Base-by-base conservation (phyloP, 2,113 vertebrate genomes). In the Sterna hirundo region DNA sequence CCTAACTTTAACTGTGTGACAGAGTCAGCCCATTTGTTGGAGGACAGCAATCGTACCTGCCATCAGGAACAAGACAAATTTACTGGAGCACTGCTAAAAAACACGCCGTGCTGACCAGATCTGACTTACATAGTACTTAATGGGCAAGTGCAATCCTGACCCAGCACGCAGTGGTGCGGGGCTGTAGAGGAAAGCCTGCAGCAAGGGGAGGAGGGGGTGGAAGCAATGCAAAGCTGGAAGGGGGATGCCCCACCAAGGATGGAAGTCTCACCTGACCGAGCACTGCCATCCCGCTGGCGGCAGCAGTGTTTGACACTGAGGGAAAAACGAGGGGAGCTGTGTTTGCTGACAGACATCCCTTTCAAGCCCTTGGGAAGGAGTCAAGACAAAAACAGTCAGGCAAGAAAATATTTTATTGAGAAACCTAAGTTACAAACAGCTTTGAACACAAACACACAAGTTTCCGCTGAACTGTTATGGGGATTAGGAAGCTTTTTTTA, bases 21-120 rank as follows among this genome's bases (percentile, higher is more conserved):
- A 38, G n/a, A 80, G 52, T 15, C 52, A 65, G 3, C 13, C 58
- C 11, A 27, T 9, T 16, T 0, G 0, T 19, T 14, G 13, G 40
- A 66, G 42, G 26, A 36, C 64, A 66, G 64, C 1, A 5, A 71
- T 13, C 0, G 0, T 15, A 22, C 15, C 60, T 30, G 27, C 32
- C 62, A 74, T 4, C 34, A 32, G 30, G n/a, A 29, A 27, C 42
- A 74, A 4, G 42, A 36, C 22, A 34, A 9, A 55, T 42, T 34
- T 15, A 20, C 21, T 6, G 3, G 17, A 18, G 27, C 40, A n/a
- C 22, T 30, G 49, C 58, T 69, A 16, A 84, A 82, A 83, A 27
- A 1, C 71, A 54, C n/a, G 9, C 27, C 1, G 1, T 14, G 80
- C 83, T 78, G 47, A 38, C 20, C 83, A 58, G 13, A 38, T 25